phyloP scores from a whole-genome alignment of 2,113 vertebrate genomes.

The Prietella phreatophila region DNA sequence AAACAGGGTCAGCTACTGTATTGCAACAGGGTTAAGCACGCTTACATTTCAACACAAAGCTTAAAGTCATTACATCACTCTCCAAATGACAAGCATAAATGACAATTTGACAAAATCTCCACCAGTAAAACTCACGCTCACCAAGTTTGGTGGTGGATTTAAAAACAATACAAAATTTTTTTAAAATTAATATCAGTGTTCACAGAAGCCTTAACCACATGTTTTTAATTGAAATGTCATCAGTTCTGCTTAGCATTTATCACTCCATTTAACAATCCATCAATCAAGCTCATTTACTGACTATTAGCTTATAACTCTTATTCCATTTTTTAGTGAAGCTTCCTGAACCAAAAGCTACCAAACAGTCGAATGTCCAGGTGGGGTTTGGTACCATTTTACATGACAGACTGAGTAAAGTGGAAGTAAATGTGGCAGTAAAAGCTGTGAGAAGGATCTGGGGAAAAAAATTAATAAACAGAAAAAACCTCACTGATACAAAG shows the following conservation, averaged over 20 bases:
- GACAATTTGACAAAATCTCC: neutral
- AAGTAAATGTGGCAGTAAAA: neutral
- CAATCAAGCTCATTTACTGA: neutral
- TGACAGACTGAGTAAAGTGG: neutral
- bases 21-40: neutral
- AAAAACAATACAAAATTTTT: too few species aligned
- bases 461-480: too few species aligned
- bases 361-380: neutral
- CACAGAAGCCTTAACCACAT: neutral
- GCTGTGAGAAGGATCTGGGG: neutral
- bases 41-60: neutral
- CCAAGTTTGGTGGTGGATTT: neutral
- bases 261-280: neutral
- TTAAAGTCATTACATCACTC: neutral
- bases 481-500: neutral
- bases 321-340: neutral
- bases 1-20: neutral
- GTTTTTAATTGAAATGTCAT: neutral
- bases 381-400: neutral
- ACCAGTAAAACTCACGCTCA: neutral
- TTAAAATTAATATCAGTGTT: neutral
- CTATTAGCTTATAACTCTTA: too few species aligned
- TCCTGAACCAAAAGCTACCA: neutral
- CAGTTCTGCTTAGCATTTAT: neutral
- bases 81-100: neutral